Evolutionary conservation across 1,140 invertebrate species (phyloP), one percentile per base, ranked within the genome.

Genomic region (Ooceraea biroi): DNA sequence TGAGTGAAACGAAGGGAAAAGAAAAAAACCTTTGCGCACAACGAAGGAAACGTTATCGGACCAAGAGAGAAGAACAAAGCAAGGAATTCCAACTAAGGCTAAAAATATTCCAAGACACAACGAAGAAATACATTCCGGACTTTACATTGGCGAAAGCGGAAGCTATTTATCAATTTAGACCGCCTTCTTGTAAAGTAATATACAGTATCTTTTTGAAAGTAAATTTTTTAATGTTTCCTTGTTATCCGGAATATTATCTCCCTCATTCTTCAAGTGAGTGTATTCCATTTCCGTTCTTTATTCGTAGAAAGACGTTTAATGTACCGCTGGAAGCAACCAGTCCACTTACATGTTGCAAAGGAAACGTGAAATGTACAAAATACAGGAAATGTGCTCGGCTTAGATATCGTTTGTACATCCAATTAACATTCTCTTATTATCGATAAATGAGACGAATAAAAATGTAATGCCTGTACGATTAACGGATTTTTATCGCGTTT

Each of bases 401-500:
- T 27, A n/a, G 46, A 65, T 12, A 17, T 0, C 19, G 52, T 46
- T n/a, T 57, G 11, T 25, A 10, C 48, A 69, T 30, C 30, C n/a
- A 12, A 17, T 25, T 30, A 19, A 30, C 19, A 22, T 36, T 66
- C 41, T 44, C 36, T 25, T 36, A 46, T 66, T 30, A 44, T 69
- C 63, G 65, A 80, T 69, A 69, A 71, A 30, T 22, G 48, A 14
- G 65, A 30, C 25, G 36, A 65, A 80, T 80, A 69, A 80, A 69
- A 46, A 57, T 17, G 22, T 68, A 48, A 17, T 30, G 8, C 48
- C n/a, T 22, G 48, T 48, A 36, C 76, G 76, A 80, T 80, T 80
- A 80, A 80, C 76, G 36, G 50, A 80, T 36, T 50, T 77, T 77
- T 69, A 80, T 80, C 76, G 50, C 2, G 61, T 30, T 63, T 36